Evolutionary conservation across 1,140 invertebrate genomes (phyloP).

Genomic region (Ectropis grisescens): DNA sequence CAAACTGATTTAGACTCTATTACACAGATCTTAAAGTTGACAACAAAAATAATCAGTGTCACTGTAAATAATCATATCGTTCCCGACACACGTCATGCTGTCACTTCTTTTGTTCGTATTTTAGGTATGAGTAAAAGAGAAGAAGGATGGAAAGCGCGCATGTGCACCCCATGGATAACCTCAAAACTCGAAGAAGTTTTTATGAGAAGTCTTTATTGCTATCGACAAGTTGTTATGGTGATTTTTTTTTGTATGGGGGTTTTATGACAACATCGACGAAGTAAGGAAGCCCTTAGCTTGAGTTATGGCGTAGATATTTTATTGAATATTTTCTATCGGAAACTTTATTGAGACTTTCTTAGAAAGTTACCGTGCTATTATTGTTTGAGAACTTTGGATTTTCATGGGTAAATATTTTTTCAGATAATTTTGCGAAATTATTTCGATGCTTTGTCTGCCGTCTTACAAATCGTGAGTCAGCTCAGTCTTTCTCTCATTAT

Average conservation of each 20-base stretch:
- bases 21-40: too few relatives aligned
- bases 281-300: constrained; percentile 5
- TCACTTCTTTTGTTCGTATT: constrained; percentile 25
- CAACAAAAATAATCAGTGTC: constrained; percentile 10
- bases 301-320: not conserved
- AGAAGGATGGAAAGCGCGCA: constrained; percentile 21
- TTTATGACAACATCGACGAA: constrained; percentile 10
- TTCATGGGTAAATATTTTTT: not conserved
- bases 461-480: too few relatives aligned
- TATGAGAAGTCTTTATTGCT: constrained; percentile 18
- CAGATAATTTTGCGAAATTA: not conserved
- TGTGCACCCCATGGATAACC: constrained; percentile 24
- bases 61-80: constrained; percentile 29
- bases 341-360: not conserved
- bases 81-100: constrained; percentile 23
- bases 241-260: constrained; percentile 17
- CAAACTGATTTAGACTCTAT: too few relatives aligned
- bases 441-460: too few relatives aligned
- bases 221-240: constrained; percentile 18
- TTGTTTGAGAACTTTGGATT: not conserved
- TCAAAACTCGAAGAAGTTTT: constrained; percentile 26
- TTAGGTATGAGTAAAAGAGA: constrained; percentile 13
- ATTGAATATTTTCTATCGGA: not conserved
- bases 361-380: not conserved
- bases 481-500: too few relatives aligned